Evolutionary conservation across 1,140 invertebrate species (phyloP).

Genomic region (Megalopta genalis): DNA sequence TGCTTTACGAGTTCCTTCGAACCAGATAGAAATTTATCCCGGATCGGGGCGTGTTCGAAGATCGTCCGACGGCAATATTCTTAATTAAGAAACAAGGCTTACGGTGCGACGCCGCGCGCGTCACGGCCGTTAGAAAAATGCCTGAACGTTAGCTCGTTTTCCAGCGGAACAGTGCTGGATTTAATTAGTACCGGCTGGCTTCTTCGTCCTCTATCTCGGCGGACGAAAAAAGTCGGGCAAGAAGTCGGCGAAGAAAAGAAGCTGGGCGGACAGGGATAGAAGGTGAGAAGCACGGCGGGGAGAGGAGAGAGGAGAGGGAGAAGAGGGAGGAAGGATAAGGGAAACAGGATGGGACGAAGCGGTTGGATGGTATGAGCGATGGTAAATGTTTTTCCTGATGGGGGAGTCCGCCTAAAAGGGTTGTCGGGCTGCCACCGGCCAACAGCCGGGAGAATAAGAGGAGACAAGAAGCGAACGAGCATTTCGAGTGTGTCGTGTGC

Average conservation of each 20-base stretch:
- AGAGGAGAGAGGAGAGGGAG: not conserved
- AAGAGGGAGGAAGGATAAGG: constrained; percentile 1
- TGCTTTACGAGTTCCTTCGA: no score
- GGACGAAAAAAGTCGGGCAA: constrained; percentile 34
- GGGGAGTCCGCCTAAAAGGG: constrained; percentile 58
- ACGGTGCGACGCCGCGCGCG: constrained; percentile 3
- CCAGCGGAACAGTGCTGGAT: constrained; percentile 56
- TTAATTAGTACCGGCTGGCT: constrained; percentile 64
- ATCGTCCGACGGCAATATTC: constrained; percentile 18
- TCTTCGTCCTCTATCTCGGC: constrained; percentile 23
- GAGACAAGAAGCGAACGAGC: constrained; percentile 17
- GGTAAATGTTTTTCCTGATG: constrained; percentile 67
- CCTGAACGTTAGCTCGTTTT: constrained; percentile 46
- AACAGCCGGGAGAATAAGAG: constrained; percentile 26
- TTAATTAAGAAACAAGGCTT: constrained; percentile 63
- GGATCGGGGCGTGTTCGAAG: constrained; percentile 6
- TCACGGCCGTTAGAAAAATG: constrained; percentile 45
- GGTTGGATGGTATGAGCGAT: constrained; percentile 30
- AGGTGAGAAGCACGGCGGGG: not conserved
- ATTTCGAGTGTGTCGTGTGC: constrained; percentile 28
- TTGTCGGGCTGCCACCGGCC: constrained; percentile 29
- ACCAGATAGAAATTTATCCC: not conserved
- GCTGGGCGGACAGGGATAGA: not conserved
- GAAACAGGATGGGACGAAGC: constrained; percentile 8
- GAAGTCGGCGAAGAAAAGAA: constrained; percentile 16